A percentile compares a stretch with the other conserved stretches of the same genome.
phyloP scores from a whole-genome alignment of 1,140 invertebrate genomes.

The Melipona quadrifasciata region DNA sequence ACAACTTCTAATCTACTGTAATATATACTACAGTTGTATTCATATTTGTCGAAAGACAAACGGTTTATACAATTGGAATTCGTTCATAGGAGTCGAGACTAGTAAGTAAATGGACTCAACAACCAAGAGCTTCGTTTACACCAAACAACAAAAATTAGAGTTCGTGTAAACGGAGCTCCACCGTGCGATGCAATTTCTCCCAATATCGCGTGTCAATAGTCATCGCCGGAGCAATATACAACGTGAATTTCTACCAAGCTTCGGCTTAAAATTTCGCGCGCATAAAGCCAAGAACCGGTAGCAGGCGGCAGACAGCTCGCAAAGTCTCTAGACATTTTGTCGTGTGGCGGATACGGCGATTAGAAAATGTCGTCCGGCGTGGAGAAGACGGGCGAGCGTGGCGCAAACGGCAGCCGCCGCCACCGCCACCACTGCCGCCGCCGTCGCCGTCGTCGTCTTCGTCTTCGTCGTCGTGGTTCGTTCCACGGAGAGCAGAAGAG shows the following conservation, averaged over 20 bases:
- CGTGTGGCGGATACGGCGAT: slow-evolving; percentile 5
- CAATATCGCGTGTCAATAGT: too few species aligned
- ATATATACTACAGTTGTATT: neutral
- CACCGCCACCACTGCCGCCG: too few species aligned
- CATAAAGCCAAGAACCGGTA: neutral
- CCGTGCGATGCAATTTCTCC: too few species aligned
- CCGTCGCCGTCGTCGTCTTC: too few species aligned
- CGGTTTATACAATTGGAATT: too few species aligned
- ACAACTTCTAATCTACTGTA: neutral
- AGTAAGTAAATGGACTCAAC: too few species aligned
- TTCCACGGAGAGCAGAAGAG: neutral
- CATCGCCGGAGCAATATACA: too few species aligned
- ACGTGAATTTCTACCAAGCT: neutral
- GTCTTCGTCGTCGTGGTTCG: neutral
- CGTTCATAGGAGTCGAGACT: too few species aligned
- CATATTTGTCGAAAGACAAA: too few species aligned
- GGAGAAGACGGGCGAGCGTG: neutral
- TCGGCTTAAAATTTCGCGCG: neutral
- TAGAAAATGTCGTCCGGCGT: slow-evolving; percentile 26
- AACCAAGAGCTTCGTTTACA: too few species aligned
- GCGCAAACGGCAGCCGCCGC: neutral
- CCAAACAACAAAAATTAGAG: too few species aligned
- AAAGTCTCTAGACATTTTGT: slow-evolving; percentile 13
- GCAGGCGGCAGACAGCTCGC: neutral
- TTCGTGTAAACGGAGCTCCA: too few species aligned